Evolutionary conservation across 2,888 invertebrate species (phyloP).

Genomic region (Ceramica pisi): DNA sequence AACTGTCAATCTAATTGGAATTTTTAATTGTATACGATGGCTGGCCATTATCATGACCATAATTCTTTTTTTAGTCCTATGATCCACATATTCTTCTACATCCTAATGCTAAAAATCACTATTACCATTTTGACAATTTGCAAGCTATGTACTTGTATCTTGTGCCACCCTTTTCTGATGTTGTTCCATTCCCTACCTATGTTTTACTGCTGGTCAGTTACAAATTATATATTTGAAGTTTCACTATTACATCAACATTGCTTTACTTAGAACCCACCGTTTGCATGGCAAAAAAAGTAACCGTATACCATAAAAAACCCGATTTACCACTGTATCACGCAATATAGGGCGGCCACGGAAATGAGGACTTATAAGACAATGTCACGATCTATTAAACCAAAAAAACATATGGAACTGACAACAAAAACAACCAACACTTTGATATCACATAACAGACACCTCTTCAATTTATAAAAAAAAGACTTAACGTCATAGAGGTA

Average conservation of each 20-base stretch:
- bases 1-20: background rate
- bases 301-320: background rate
- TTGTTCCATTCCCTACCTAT: no score
- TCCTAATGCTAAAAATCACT: no score
- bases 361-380: slow-evolving; percentile 22
- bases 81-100: no score
- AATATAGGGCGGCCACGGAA: slow-evolving; percentile 47
- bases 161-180: no score
- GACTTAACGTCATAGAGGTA: slow-evolving; percentile 31
- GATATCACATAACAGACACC: slow-evolving; percentile 41
- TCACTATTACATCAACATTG: slow-evolving; percentile 1
- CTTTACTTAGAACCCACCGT: background rate
- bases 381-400: slow-evolving; percentile 51
- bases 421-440: slow-evolving; percentile 43
- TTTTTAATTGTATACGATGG: background rate
- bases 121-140: no score
- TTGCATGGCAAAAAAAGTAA: slow-evolving; percentile 10
- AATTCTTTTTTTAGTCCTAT: background rate
- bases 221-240: background rate
- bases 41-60: background rate
- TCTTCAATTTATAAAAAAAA: slow-evolving; percentile 18
- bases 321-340: slow-evolving; percentile 10
- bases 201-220: background rate
- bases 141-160: no score
- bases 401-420: slow-evolving; percentile 28